These are phyloP conservation scores for Phortica okadai DNA, from an alignment of 2,888 invertebrate species.

Conservation along the genomic window DNA sequence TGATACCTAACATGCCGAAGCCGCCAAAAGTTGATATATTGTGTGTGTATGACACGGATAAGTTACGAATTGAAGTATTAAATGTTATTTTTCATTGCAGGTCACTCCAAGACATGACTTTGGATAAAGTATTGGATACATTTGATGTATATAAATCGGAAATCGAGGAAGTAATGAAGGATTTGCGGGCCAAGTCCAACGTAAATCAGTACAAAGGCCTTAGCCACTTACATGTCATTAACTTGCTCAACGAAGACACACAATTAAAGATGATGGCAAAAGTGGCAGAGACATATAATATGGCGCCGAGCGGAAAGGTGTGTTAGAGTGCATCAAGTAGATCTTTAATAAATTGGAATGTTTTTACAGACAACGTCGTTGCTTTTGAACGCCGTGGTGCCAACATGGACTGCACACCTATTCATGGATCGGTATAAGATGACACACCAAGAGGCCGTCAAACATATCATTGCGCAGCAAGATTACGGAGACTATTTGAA, in stretches of 20 bases:
- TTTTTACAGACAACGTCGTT: constrained; percentile 61
- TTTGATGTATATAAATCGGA: constrained; percentile 39
- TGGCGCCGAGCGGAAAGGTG: constrained; percentile 46
- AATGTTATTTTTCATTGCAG: constrained; percentile 29
- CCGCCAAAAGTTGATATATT: constrained; percentile 54
- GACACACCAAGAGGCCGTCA: constrained; percentile 58
- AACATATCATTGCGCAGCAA: constrained; percentile 64
- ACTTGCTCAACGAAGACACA: constrained; percentile 54
- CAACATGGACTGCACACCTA: constrained; percentile 69
- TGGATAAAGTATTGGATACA: constrained; percentile 41
- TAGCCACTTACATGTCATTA: constrained; percentile 56
- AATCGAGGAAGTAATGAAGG: constrained; percentile 54
- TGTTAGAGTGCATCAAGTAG: constrained; percentile 19
- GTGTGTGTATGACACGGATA: constrained; percentile 38
- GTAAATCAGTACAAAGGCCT: constrained; percentile 50
- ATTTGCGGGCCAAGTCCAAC: constrained; percentile 46
- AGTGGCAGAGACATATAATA: constrained; percentile 40
- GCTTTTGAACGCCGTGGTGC: constrained; percentile 69
- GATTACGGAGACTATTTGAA: constrained; percentile 58
- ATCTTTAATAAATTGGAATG: not conserved
- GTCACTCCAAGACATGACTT: constrained; percentile 42
- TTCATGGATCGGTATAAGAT: constrained; percentile 69
- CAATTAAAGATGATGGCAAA: constrained; percentile 57
- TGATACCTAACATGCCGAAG: constrained; percentile 25
- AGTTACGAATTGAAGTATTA: not conserved